phyloP scores from a whole-genome alignment of 2,888 invertebrate genomes.

The Dryobotodes eremita region DNA sequence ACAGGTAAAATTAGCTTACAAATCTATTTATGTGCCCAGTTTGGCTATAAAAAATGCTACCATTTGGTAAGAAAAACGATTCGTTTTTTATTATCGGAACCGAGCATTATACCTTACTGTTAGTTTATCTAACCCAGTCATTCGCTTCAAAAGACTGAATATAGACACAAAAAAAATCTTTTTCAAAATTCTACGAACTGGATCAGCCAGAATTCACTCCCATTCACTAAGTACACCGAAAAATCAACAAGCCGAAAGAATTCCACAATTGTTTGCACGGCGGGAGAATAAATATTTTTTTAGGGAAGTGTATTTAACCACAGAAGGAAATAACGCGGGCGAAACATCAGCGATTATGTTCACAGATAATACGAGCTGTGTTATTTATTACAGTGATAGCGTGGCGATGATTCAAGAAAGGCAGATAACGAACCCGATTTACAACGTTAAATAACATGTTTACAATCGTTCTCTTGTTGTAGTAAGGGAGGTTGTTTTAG shows the following conservation, averaged over 20 bases:
- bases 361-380: slow-evolving; percentile 81
- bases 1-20: too few species aligned
- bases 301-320: slow-evolving; percentile 84
- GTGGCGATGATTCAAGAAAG: slow-evolving; percentile 87
- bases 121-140: background rate
- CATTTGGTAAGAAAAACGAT: too few species aligned
- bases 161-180: slow-evolving; percentile 1
- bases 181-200: slow-evolving; percentile 49
- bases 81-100: too few species aligned
- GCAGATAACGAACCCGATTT: slow-evolving; percentile 84
- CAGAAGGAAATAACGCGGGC: slow-evolving; percentile 83
- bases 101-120: background rate
- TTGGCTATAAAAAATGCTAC: too few species aligned
- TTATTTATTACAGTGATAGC: slow-evolving; percentile 87
- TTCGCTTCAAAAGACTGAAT: background rate
- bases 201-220: slow-evolving; percentile 57
- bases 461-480: slow-evolving; percentile 78
- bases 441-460: slow-evolving; percentile 84
- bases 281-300: slow-evolving; percentile 82
- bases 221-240: slow-evolving; percentile 70
- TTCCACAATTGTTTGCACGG: slow-evolving; percentile 73
- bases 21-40: too few species aligned
- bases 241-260: slow-evolving; percentile 74
- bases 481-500: slow-evolving; percentile 52
- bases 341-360: slow-evolving; percentile 86